Evolutionary conservation across 2,888 invertebrate species (phyloP).

Genomic region (Creontiades dilutus): DNA sequence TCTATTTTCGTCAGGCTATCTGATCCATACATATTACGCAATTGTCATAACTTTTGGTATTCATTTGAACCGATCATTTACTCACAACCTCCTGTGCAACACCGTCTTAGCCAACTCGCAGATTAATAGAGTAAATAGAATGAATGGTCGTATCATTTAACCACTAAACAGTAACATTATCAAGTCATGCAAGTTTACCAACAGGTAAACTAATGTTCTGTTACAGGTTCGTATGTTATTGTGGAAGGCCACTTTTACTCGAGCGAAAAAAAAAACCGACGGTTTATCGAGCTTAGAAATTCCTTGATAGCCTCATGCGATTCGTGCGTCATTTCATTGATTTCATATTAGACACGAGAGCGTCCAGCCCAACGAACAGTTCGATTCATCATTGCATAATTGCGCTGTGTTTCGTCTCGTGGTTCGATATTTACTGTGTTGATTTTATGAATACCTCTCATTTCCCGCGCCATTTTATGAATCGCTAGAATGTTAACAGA

Average conservation of each 20-base stretch:
- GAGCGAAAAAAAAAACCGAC: not conserved
- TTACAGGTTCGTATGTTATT: not conserved
- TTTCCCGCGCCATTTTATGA: not conserved
- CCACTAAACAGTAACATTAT: no score
- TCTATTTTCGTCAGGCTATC: no score
- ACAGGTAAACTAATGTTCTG: not conserved
- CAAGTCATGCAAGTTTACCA: not conserved
- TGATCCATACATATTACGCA: no score
- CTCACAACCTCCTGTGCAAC: no score
- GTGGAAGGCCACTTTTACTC: not conserved
- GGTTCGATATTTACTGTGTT: not conserved
- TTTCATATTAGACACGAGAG: constrained; percentile 31
- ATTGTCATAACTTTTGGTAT: no score
- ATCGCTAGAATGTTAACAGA: not conserved
- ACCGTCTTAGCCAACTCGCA: no score
- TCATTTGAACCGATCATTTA: no score
- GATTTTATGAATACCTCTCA: not conserved
- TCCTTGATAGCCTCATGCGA: constrained; percentile 1
- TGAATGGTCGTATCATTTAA: no score
- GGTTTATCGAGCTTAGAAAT: constrained; percentile 27
- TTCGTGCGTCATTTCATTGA: constrained; percentile 16
- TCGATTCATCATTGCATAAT: not conserved
- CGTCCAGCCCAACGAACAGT: not conserved
- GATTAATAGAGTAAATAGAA: no score
- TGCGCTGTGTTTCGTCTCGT: not conserved